Evolutionary conservation across 2,888 invertebrate genomes (phyloP).

Genomic region (Ochropacha duplaris): DNA sequence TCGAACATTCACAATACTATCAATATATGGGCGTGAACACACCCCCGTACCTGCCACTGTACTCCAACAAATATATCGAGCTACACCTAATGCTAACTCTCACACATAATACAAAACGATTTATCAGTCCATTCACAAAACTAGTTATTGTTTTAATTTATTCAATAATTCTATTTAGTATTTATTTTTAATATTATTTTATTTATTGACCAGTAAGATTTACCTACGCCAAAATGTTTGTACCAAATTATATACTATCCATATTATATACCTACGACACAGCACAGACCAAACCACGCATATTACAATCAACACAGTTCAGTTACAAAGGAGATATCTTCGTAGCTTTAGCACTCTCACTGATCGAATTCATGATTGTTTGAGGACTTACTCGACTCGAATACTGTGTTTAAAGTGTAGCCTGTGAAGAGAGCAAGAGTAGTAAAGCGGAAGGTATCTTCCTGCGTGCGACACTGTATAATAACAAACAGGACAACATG

Average conservation of each 20-base stretch:
- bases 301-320: constrained; percentile 54
- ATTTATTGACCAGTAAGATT: constrained; percentile 5
- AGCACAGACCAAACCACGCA: constrained; percentile 6
- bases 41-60: constrained; percentile 76
- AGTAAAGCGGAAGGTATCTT: constrained; percentile 25
- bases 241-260: constrained; percentile 11
- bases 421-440: background rate
- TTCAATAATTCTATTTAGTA: constrained; percentile 10
- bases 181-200: constrained; percentile 12
- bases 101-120: constrained; percentile 76
- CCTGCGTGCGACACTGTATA: constrained; percentile 34
- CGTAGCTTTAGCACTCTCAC: constrained; percentile 9
- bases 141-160: constrained; percentile 23
- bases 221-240: background rate
- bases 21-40: constrained; percentile 76
- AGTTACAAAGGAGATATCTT: constrained; percentile 51
- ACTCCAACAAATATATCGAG: constrained; percentile 81
- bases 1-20: constrained; percentile 81
- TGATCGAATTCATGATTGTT: background rate
- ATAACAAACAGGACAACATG: constrained; percentile 28
- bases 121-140: constrained; percentile 33
- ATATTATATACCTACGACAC: constrained; percentile 9
- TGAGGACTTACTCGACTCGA: background rate
- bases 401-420: background rate
- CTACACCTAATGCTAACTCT: constrained; percentile 77